phyloP scores from a whole-genome alignment of 2,888 invertebrate genomes.

The Tetheella fluctuosa region DNA sequence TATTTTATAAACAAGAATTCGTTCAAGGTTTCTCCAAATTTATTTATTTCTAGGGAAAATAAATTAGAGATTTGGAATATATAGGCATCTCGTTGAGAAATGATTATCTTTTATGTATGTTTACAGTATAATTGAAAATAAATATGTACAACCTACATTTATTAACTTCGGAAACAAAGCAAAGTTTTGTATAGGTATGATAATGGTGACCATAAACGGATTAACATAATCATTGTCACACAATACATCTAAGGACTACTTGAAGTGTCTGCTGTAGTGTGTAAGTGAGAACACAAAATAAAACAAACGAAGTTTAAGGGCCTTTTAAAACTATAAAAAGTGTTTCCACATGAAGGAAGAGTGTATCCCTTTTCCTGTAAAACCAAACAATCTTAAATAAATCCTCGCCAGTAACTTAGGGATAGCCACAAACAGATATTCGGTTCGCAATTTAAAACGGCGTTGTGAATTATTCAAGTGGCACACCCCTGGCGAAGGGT shows the following conservation, averaged over 20 bases:
- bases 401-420: conserved; percentile 27
- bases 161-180: too few species aligned
- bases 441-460: conserved; percentile 52
- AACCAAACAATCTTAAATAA: conserved; percentile 11
- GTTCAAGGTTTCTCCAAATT: conserved; percentile 21
- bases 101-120: too few species aligned
- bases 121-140: too few species aligned
- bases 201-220: too few species aligned
- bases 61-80: background rate
- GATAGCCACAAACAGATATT: conserved; percentile 42
- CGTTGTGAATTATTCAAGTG: conserved; percentile 67
- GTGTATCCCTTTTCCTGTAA: background rate
- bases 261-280: too few species aligned
- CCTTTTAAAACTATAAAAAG: background rate
- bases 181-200: too few species aligned
- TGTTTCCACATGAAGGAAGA: background rate
- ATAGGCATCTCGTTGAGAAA: background rate
- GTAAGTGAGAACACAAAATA: background rate
- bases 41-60: background rate
- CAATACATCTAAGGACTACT: too few species aligned
- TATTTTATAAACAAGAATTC: conserved; percentile 50
- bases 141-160: too few species aligned
- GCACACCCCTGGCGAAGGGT: conserved; percentile 55
- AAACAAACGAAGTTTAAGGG: background rate
- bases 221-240: too few species aligned